phyloP scores from a whole-genome alignment of 2,888 invertebrate genomes.

The Perizoma flavofasciatum region DNA sequence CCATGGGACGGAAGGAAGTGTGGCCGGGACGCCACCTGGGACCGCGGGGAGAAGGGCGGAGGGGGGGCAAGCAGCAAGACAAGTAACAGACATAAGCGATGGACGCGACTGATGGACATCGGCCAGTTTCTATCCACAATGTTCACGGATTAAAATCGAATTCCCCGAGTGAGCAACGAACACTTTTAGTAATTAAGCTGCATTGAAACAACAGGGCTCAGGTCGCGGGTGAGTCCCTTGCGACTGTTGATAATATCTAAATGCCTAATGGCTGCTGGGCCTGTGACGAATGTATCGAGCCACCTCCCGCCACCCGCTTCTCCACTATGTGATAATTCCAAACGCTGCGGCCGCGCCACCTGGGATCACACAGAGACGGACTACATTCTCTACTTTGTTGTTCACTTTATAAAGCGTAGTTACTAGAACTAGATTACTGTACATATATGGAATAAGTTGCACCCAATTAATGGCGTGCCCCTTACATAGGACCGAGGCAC shows the following conservation, averaged over 20 bases:
- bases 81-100: slow-evolving; percentile 60
- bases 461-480: no score
- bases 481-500: no score
- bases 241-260: slow-evolving; percentile 83
- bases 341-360: slow-evolving; percentile 84
- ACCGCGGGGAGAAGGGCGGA: slow-evolving; percentile 45
- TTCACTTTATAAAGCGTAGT: slow-evolving; percentile 8
- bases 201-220: slow-evolving; percentile 73
- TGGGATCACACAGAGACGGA: slow-evolving; percentile 79
- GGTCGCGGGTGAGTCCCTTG: slow-evolving; percentile 78
- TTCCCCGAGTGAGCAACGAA: slow-evolving; percentile 66
- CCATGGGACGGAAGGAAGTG: slow-evolving; percentile 76
- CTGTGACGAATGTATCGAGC: slow-evolving; percentile 83
- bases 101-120: slow-evolving; percentile 47
- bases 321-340: slow-evolving; percentile 84
- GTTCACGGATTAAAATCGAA: slow-evolving; percentile 49
- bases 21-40: slow-evolving; percentile 79
- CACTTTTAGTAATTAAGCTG: slow-evolving; percentile 80
- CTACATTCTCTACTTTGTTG: slow-evolving; percentile 37
- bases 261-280: slow-evolving; percentile 85
- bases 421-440: background rate
- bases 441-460: no score
- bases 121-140: slow-evolving; percentile 33
- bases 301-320: slow-evolving; percentile 61
- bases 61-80: slow-evolving; percentile 43